Conservation (phyloP, 2,888 invertebrate genomes). For the Leptinotarsa haldemani region DNA sequence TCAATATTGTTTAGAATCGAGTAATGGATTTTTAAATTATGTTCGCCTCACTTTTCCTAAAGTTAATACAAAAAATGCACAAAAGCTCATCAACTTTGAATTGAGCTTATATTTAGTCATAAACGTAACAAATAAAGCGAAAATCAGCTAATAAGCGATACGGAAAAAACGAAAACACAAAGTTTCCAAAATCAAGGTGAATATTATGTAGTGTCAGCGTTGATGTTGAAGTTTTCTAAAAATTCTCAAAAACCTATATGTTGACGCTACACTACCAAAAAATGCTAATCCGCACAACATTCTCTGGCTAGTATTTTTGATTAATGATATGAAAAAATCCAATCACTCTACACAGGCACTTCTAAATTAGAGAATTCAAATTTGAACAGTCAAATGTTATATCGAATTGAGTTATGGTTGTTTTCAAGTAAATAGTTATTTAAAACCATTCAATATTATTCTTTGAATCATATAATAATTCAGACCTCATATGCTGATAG, state of each 20-base stretch:
- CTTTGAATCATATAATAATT: no score
- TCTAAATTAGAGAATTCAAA: slow-evolving; percentile 39
- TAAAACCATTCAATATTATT: no score
- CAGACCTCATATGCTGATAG: no score
- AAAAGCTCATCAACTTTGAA: slow-evolving; percentile 1
- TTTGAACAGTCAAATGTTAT: slow-evolving; percentile 41
- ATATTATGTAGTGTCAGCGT: slow-evolving; percentile 49
- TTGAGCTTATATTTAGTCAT: slow-evolving; percentile 28
- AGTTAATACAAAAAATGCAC: slow-evolving; percentile 22
- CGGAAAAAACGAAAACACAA: slow-evolving; percentile 51
- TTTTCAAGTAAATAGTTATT: no score
- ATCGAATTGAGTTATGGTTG: no score
- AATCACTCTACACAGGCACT: slow-evolving; percentile 47
- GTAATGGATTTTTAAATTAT: neutral
- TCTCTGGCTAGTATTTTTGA: slow-evolving; percentile 42
- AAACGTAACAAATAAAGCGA: slow-evolving; percentile 59
- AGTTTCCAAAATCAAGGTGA: slow-evolving; percentile 41
- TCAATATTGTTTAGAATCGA: neutral
- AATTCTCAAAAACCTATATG: slow-evolving; percentile 29
- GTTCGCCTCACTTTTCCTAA: slow-evolving; percentile 20
- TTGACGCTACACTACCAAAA: slow-evolving; percentile 43
- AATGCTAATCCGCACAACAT: slow-evolving; percentile 43
- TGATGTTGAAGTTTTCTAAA: slow-evolving; percentile 28
- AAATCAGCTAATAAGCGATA: slow-evolving; percentile 59
- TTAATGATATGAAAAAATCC: slow-evolving; percentile 37